phyloP scores from a whole-genome alignment of 2,113 vertebrate genomes.

The Mionectes macconnelli region DNA sequence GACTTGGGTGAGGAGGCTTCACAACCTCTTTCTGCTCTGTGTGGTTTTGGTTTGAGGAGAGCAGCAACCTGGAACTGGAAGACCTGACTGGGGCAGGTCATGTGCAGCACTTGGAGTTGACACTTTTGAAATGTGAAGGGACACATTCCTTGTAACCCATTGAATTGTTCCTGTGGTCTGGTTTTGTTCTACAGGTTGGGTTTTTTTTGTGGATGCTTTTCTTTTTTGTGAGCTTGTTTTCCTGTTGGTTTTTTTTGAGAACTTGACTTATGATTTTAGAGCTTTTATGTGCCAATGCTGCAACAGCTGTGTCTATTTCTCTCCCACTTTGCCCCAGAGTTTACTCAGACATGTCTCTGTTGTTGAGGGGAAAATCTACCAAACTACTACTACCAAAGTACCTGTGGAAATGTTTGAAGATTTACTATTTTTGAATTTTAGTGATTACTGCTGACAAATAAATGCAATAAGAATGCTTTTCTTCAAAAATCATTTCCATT shows the following conservation, averaged over 20 bases:
- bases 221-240: no score
- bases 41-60: not conserved
- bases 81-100: not conserved
- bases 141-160: not conserved
- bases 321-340: not conserved
- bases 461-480: not conserved
- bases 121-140: not conserved
- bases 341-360: not conserved
- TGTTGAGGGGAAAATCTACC: not conserved
- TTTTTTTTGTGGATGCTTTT: fast-evolving
- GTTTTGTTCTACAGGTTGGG: not conserved
- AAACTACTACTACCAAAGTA: not conserved
- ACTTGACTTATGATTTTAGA: not conserved
- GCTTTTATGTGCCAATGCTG: not conserved
- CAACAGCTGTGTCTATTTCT: not conserved
- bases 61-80: not conserved
- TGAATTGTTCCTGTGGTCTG: not conserved
- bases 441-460: not conserved
- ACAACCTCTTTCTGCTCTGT: not conserved
- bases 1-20: not conserved
- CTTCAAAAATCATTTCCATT: not conserved
- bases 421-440: not conserved
- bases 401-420: not conserved
- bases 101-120: not conserved
- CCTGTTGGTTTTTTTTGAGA: not conserved